These are phyloP conservation scores for Uropsilus gracilis DNA, from an alignment of 2,113 vertebrate species.

Conservation along the genomic window DNA sequence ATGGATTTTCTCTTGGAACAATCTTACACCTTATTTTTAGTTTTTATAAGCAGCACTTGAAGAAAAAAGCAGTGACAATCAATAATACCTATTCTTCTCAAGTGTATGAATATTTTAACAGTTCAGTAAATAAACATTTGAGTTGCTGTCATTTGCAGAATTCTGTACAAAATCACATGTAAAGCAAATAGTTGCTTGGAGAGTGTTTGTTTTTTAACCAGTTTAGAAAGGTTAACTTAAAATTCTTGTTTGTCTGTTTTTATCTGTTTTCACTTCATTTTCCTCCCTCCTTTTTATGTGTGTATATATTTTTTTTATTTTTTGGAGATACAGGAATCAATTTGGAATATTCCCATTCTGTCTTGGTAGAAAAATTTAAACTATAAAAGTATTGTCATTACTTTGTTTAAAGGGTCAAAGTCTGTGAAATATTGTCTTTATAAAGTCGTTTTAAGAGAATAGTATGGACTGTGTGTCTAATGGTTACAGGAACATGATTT, in stretches of 20 bases:
- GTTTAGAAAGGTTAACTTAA: neutral
- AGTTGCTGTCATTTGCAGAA: neutral
- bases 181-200: neutral
- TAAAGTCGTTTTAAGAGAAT: neutral
- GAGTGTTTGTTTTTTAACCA: neutral
- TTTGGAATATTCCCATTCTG: neutral
- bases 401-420: neutral
- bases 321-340: neutral
- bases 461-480: conserved; percentile 6
- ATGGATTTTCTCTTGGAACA: neutral
- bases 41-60: conserved; percentile 23
- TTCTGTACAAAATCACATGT: neutral
- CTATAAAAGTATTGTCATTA: neutral
- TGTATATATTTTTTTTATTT: neutral
- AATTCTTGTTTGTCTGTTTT: neutral
- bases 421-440: neutral
- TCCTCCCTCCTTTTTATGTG: neutral
- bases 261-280: neutral
- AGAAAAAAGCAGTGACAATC: conserved; percentile 25
- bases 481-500: no score
- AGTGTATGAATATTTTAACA: conserved; percentile 6
- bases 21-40: conserved; percentile 17
- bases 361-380: neutral
- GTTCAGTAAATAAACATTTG: conserved; percentile 49
- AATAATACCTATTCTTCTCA: neutral